phyloP scores from a whole-genome alignment of 2,113 vertebrate species.

The Anhinga rufa region DNA sequence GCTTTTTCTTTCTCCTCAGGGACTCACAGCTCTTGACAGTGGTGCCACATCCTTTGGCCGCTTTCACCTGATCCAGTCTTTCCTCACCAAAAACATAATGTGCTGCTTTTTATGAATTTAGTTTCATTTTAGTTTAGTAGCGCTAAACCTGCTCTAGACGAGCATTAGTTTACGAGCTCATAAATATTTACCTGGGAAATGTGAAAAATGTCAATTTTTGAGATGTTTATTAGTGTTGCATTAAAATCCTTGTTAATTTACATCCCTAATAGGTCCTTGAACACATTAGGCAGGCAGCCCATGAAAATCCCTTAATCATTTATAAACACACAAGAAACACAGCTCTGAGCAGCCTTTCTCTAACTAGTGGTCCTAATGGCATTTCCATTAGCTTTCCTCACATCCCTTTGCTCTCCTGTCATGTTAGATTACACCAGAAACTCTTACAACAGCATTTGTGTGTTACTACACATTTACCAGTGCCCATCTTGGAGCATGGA shows the following conservation, averaged over 20 bases:
- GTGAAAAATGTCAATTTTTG: background rate
- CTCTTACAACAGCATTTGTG: background rate
- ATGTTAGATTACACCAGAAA: background rate
- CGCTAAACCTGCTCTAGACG: background rate
- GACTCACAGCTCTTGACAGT: too few relatives aligned
- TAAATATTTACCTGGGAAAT: background rate
- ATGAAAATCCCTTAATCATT: background rate
- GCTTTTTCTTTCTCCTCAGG: background rate
- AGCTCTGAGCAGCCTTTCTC: background rate
- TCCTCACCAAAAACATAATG: background rate
- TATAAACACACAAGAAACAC: background rate
- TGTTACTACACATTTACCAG: background rate
- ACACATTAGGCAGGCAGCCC: background rate
- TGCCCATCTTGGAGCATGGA: background rate
- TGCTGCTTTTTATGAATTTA: background rate
- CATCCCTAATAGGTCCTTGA: background rate
- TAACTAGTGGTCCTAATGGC: background rate
- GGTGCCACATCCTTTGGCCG: fast-evolving
- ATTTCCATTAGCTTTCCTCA: background rate
- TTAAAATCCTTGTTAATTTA: background rate
- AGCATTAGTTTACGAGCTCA: background rate
- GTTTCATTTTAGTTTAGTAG: background rate
- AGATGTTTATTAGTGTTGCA: background rate
- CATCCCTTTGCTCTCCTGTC: background rate
- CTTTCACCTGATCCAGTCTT: background rate